These are phyloP conservation scores for Mechanitis mazaeus DNA, from an alignment of 2,888 invertebrate genomes.

Conservation along the genomic window DNA sequence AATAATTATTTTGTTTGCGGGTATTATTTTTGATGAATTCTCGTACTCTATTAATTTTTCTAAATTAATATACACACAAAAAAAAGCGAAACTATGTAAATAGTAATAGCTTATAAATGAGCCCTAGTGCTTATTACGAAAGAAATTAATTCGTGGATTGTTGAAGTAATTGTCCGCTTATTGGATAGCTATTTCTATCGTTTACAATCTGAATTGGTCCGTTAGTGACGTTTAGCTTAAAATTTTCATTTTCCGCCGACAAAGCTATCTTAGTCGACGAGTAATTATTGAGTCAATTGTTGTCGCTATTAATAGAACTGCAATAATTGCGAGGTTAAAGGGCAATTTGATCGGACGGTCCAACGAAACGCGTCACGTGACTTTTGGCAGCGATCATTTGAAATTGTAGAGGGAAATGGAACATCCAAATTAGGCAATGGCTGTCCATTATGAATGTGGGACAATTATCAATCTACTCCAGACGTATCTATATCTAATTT, in stretches of 20 bases:
- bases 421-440: not conserved
- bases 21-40: too few relatives aligned
- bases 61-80: not conserved
- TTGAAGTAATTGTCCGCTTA: too few relatives aligned
- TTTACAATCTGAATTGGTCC: slow-evolving; percentile 20
- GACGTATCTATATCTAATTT: too few relatives aligned
- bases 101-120: too few relatives aligned
- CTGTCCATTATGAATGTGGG: too few relatives aligned
- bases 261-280: slow-evolving; percentile 42
- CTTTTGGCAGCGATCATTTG: slow-evolving; percentile 38
- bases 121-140: too few relatives aligned
- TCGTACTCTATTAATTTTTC: not conserved
- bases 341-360: slow-evolving; percentile 55
- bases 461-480: too few relatives aligned
- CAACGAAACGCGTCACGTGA: slow-evolving; percentile 41
- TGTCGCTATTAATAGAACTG: slow-evolving; percentile 55
- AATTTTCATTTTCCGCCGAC: slow-evolving; percentile 33
- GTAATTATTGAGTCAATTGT: slow-evolving; percentile 63
- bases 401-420: slow-evolving; percentile 38
- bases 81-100: not conserved
- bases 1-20: too few relatives aligned
- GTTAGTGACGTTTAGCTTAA: slow-evolving; percentile 25
- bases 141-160: too few relatives aligned
- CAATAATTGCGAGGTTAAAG: slow-evolving; percentile 56
- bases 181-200: not conserved